phyloP scores from a whole-genome alignment of 2,113 vertebrate genomes.

The Columba janthina region DNA sequence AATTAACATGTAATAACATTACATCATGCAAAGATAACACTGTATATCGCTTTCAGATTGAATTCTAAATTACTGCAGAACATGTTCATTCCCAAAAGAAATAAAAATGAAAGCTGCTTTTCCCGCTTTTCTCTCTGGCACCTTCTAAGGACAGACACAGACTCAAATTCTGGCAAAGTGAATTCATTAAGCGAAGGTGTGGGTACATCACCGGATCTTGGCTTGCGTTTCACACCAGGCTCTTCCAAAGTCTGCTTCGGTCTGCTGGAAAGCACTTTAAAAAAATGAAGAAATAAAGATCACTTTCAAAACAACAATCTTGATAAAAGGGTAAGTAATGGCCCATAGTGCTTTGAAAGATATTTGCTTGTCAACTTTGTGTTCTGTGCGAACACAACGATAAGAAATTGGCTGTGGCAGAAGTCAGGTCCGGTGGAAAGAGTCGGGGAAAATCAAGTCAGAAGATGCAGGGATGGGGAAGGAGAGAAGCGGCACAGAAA shows the following conservation, averaged over 20 bases:
- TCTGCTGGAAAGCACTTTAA: background rate
- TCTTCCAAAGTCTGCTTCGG: background rate
- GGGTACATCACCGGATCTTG: background rate
- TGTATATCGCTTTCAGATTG: background rate
- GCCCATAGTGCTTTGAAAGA: background rate
- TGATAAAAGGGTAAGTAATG: background rate
- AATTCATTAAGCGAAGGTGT: fast-evolving
- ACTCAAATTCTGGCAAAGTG: background rate
- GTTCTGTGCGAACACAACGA: fast-evolving
- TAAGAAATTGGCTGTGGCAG: background rate
- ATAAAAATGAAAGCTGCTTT: too few species aligned
- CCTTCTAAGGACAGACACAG: background rate
- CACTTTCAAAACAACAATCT: background rate
- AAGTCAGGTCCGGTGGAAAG: background rate
- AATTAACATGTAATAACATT: background rate
- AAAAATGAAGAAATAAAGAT: background rate
- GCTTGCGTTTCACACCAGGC: background rate
- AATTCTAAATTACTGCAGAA: background rate
- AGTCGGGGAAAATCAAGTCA: background rate
- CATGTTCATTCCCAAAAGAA: background rate
- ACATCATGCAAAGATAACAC: background rate
- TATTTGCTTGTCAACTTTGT: background rate
- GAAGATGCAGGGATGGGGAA: fast-evolving
- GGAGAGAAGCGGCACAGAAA: too few species aligned
- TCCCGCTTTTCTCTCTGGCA: too few species aligned